Percentiles rank a stretch among this genome's conserved stretches.
phyloP scores from a whole-genome alignment of 2,888 invertebrate species.

The Corythucha ciliata region DNA sequence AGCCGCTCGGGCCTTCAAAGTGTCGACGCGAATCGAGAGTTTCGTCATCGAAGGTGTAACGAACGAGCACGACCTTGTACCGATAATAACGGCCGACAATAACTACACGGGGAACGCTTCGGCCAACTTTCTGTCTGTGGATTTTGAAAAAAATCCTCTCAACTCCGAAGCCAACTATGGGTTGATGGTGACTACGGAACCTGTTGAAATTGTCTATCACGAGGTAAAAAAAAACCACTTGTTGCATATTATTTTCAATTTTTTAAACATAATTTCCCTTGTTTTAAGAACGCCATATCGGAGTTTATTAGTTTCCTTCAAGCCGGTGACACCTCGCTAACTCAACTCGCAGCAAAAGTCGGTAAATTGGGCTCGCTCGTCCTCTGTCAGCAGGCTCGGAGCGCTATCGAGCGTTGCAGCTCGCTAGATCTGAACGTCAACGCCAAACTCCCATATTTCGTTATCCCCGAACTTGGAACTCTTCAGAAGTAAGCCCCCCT shows the following conservation, averaged over 20 bases:
- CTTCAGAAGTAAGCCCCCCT: constrained; percentile 50
- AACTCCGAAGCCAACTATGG: constrained; percentile 58
- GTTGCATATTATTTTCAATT: not conserved
- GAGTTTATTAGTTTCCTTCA: constrained; percentile 55
- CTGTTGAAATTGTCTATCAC: constrained; percentile 66
- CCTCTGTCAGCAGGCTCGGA: constrained; percentile 43
- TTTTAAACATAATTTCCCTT: constrained; percentile 17
- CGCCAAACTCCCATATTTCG: constrained; percentile 63
- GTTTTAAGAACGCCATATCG: constrained; percentile 57
- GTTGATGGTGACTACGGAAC: constrained; percentile 57
- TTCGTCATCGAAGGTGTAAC: constrained; percentile 65
- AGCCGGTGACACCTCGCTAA: constrained; percentile 33
- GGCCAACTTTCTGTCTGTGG: constrained; percentile 61
- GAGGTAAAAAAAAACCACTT: constrained; percentile 48
- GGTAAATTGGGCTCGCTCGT: constrained; percentile 39
- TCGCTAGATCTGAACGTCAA: constrained; percentile 62
- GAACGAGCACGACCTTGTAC: constrained; percentile 60
- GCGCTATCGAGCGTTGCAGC: constrained; percentile 46
- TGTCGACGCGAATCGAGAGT: constrained; percentile 62
- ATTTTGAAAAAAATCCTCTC: constrained; percentile 61
- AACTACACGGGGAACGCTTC: constrained; percentile 47
- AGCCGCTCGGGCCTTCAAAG: constrained; percentile 55
- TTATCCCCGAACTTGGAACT: constrained; percentile 65
- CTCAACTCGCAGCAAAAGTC: constrained; percentile 35
- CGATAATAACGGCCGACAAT: constrained; percentile 56